Evolutionary conservation across 35 echinoderm and acorn worm species (phyloP), one percentile per base, ranked within the genome.

Genomic region (Strongylocentrotus purpuratus): DNA sequence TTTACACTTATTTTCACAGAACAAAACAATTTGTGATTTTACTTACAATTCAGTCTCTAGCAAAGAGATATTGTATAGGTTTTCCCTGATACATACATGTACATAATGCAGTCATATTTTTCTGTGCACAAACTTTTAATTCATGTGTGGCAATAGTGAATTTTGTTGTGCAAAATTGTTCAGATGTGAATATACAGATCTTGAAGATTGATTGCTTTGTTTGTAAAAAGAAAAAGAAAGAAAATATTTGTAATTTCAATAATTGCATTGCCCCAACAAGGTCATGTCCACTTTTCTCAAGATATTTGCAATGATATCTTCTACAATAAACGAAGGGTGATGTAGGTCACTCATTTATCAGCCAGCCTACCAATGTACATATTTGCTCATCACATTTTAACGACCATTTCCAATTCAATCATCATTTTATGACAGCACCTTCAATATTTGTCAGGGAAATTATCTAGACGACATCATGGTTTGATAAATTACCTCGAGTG

Each of bases 301-400:
- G 50, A 55, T 12, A 55, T 78, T 78, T 78, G 52, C 52, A 59
- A 11, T 9, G 11, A 14, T 59, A 59, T 17, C 50, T 59, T 59
- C 52, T 59, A 59, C 35, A 41, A 41, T 41, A 55, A 55, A 15
- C 6, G 65, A 4, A 28, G 65, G 28, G 25, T 28, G 28, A 78
- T 28, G 65, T n/a, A 8, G 22, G 65, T 78, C 20, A 78, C 65
- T 78, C 22, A 7, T 78, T 78, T 28, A 78, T 78, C 65, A 78
- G 65, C 4, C 65, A 78, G 65, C 6, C 65, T 78, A 7, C 65
- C 7, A 78, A 78, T 78, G 65, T 78, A 78, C 65, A 78, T 78
- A 78, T 78, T 78, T 78, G 65, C 65, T 78, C 65, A 78, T 78
- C n/a, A 78, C 28, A 78, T 78, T 78, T 78, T 78, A 78, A 78